Evolutionary conservation across 2,888 invertebrate genomes (phyloP).

Genomic region (Stenurella melanura): DNA sequence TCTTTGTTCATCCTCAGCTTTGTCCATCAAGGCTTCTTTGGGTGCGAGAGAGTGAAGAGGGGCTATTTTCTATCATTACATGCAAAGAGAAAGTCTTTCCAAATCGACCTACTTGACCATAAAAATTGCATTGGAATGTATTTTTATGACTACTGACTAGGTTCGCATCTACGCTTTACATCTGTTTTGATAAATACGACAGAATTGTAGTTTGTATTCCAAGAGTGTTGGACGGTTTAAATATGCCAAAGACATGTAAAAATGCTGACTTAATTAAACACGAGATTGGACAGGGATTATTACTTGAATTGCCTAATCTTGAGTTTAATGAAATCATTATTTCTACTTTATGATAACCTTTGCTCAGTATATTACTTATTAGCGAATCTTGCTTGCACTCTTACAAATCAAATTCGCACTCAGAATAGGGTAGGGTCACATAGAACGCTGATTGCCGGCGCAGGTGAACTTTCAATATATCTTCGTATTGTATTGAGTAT

Average conservation of each 20-base stretch:
- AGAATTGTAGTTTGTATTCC: constrained; percentile 8
- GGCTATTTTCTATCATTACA: constrained; percentile 54
- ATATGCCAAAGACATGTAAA: not conserved
- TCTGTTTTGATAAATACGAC: not conserved
- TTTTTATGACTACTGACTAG: constrained; percentile 3
- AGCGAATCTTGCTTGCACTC: too few species aligned
- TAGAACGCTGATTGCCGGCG: too few species aligned
- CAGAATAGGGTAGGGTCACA: too few species aligned
- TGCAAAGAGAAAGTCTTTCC: constrained; percentile 67
- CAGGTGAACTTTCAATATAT: too few species aligned
- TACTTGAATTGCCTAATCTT: too few species aligned
- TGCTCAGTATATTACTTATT: too few species aligned
- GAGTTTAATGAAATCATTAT: too few species aligned
- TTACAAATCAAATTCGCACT: too few species aligned
- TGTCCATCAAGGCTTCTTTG: constrained; percentile 14
- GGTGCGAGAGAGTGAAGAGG: not conserved
- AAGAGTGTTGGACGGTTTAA: not conserved
- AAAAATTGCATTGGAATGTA: constrained; percentile 49
- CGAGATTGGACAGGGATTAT: too few species aligned
- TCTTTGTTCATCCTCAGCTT: constrained; percentile 65
- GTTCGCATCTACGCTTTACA: constrained; percentile 12
- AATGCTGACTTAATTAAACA: too few species aligned
- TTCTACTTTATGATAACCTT: too few species aligned
- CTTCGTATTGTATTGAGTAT: too few species aligned
- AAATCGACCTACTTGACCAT: constrained; percentile 65